Conservation (phyloP, 2,797 vertebrate species). For the Helicolenus hilgendorfi region DNA sequence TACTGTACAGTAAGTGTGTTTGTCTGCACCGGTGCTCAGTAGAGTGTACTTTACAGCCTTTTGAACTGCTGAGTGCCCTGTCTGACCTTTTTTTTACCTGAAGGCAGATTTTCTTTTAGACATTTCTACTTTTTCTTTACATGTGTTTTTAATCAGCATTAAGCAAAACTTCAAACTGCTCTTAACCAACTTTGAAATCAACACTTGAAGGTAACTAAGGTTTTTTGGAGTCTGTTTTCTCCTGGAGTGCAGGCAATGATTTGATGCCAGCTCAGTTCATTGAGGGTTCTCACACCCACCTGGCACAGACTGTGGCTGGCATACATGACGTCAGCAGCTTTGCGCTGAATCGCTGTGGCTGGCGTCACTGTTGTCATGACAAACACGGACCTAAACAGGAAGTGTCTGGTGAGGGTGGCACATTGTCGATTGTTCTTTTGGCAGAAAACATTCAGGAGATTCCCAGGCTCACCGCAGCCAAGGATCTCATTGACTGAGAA, state of each 20-base stretch:
- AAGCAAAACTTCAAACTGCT: background rate
- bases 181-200: background rate
- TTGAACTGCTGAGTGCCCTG: background rate
- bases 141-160: background rate
- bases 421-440: conserved; percentile 35
- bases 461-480: conserved; percentile 7
- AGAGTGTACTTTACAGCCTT: conserved; percentile 24
- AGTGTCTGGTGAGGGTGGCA: conserved; percentile 77
- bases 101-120: background rate
- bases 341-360: conserved; percentile 61
- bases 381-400: conserved; percentile 74
- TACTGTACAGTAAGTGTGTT: conserved; percentile 13
- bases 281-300: conserved; percentile 6
- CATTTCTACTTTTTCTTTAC: background rate
- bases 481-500: background rate
- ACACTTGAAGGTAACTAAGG: background rate
- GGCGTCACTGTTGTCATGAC: conserved; percentile 77
- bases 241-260: background rate
- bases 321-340: conserved; percentile 23
- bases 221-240: conserved; percentile 3
- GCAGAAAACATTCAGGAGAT: conserved; percentile 20
- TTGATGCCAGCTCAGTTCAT: conserved; percentile 3
- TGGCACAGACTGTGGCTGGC: conserved; percentile 19
- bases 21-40: conserved; percentile 11
- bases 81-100: background rate